Evolutionary conservation across 2,113 vertebrate species (phyloP), one percentile per base, ranked within the genome.

Genomic region (Pogona vitticeps): DNA sequence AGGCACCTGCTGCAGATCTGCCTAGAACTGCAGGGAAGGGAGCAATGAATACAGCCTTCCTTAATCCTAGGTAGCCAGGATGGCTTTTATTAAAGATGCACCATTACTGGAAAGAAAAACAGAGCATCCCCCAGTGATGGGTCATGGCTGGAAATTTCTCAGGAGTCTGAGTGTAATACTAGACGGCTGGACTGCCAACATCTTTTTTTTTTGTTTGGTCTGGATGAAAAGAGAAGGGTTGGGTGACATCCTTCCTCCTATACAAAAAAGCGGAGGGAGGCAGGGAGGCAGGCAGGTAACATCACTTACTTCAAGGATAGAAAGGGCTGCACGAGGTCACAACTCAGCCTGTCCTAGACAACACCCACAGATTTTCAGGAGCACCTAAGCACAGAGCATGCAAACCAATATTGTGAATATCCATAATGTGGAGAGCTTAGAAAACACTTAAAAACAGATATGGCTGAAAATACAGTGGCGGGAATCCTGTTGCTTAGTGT

Each of bases 1-100:
- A 42, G 87, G 85, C 94, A 93, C 92, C 95, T 96, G 94, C 95
- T 94, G 38, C 90, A 80, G 72, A 28, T 14, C 89, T 90, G 82
- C 6, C 87, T 1, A 77, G 31, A 88, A 79, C 87, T 86, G 91
- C 85, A 14, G 92, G 91, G 72, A 36, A 88, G 76, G 58, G 77
- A 59, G 0, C 26, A 1, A 87, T 88, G 83, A 0, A 75, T 20
- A 17, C 0, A 3, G 59, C 52, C 12, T 36, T 59, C 86, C 63
- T 3, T 84, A 90, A 90, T 88, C 92, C 95, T 86, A 92, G 90
- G 84, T 79, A 10, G 91, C 83, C 93, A 91, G 84, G 88, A 86
- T 77, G 86, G 73, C 89, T 67, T 76, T 59, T 87, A 71, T 88
- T 71, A 1, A 1, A n/a, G 91, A 89, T 90, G 89, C 84, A 0